Percentiles rank a stretch among this genome's conserved stretches.
These are phyloP conservation scores for Lordiphosa mommai DNA, from an alignment of 1,140 invertebrate genomes.

Conservation along the genomic window DNA sequence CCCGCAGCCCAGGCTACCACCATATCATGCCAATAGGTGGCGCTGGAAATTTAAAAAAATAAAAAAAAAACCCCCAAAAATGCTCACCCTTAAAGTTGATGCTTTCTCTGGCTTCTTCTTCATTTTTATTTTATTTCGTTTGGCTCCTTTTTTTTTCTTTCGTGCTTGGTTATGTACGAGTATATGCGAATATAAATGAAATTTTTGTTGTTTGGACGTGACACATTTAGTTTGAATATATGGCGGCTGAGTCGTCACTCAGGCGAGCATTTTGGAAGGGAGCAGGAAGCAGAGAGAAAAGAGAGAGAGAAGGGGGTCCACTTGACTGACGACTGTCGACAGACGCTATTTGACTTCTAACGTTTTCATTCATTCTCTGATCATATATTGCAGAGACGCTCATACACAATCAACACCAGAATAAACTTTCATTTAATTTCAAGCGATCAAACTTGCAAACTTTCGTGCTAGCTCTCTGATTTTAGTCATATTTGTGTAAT, in stretches of 20 bases:
- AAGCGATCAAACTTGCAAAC: no score
- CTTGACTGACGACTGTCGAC: slow-evolving; percentile 19
- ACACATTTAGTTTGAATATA: slow-evolving; percentile 76
- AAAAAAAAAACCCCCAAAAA: no score
- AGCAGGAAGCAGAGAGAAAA: not conserved
- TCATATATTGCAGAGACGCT: not conserved
- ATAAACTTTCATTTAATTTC: no score
- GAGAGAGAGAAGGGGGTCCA: not conserved
- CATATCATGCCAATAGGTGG: slow-evolving; percentile 19
- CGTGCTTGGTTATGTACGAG: slow-evolving; percentile 11
- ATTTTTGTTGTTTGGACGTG: slow-evolving; percentile 76
- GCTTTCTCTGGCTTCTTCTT: slow-evolving; percentile 10
- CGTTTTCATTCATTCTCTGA: not conserved
- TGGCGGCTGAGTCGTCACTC: slow-evolving; percentile 60
- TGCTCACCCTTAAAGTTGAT: no score
- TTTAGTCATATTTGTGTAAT: no score
- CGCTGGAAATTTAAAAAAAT: no score
- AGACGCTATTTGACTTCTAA: slow-evolving; percentile 41
- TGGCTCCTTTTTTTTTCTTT: slow-evolving; percentile 12
- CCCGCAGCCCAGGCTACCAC: slow-evolving; percentile 5
- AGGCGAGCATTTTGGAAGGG: slow-evolving; percentile 47
- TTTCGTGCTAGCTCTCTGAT: no score
- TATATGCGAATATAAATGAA: slow-evolving; percentile 74
- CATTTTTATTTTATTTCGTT: slow-evolving; percentile 5
- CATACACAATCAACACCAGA: no score